These are phyloP conservation scores for Arremon brunneinucha DNA, from an alignment of 2,797 vertebrate genomes.

Conservation along the genomic window DNA sequence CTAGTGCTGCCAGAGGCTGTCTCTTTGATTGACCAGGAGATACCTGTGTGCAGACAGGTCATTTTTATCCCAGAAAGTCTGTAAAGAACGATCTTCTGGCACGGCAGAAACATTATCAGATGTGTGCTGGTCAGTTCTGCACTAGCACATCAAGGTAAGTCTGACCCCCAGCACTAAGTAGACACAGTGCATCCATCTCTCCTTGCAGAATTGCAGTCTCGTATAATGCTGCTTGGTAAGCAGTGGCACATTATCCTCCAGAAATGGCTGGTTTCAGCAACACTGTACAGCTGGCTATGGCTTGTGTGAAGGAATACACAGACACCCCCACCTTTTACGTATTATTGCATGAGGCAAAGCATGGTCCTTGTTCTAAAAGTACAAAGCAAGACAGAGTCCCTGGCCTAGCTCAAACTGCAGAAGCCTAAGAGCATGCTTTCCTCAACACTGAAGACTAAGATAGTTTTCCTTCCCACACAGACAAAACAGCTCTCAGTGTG, in stretches of 20 bases:
- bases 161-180: not conserved
- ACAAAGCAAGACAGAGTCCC: not conserved
- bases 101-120: not conserved
- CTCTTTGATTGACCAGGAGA: conserved; percentile 94
- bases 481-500: not conserved
- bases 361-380: not conserved
- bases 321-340: not conserved
- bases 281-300: not conserved
- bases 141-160: not conserved
- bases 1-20: conserved; percentile 79
- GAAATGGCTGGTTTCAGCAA: not conserved
- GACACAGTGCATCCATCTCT: not conserved
- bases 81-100: not conserved
- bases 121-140: not conserved
- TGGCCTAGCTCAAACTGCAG: not conserved
- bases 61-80: not conserved
- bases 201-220: not conserved
- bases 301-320: not conserved
- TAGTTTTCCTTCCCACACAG: not conserved
- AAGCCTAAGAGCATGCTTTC: not conserved
- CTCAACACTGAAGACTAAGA: not conserved
- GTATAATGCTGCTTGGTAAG: not conserved
- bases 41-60: conserved; percentile 76
- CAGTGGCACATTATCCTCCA: not conserved
- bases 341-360: not conserved